Base-by-base conservation (phyloP, 1,140 invertebrate genomes). In the Micrasema minimum region DNA sequence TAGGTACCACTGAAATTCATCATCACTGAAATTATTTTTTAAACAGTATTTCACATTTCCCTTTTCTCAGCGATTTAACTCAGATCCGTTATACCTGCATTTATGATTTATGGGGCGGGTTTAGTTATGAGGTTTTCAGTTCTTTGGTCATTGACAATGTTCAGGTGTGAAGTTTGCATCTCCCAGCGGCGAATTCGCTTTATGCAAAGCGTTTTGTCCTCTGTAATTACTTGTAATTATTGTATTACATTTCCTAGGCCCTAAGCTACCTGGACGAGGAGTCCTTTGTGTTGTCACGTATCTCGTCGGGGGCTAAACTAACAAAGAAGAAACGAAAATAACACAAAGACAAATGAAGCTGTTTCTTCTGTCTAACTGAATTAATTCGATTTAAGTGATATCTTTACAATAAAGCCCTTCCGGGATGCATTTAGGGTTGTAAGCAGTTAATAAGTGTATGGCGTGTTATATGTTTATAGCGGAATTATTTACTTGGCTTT, bases 161-260 rank as follows among this genome's bases (percentile, higher is more conserved):
- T 38, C 31, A 59, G 35, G 55, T 59, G 55, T 20, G 37, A 59
- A 59, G 22, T 31, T 41, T 20, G 1, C 37, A 16, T 16, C 14
- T 38, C 37, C 51, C 61, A 12, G 38, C 51, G 57, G 51, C 55
- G 46, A 20, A 53, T 48, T 26, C 48, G 38, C 35, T 50, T 57
- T 45, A 66, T 66, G 70, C 62, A 66, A 66, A 72, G 12, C 38
- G 22, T 7, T 66, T 66, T 66, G 57, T 70, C 50, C 26, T 48
- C 64, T 73, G 67, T 20, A 73, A 73, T 73, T 73, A 69, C 16
- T 66, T 45, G 62, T 66, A 66, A 73, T 73, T 2, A 31, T 31
- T 31, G 7, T 31, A 31, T 31, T 72, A 69, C 50, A 66, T 69
- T 69, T 66, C 38, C 41, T 22, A 45, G 22, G 37, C 66, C 20